Percentiles rank a stretch among this genome's conserved stretches.
Evolutionary conservation across 2,888 invertebrate genomes (phyloP).

Genomic region (Lepidonotus clava): DNA sequence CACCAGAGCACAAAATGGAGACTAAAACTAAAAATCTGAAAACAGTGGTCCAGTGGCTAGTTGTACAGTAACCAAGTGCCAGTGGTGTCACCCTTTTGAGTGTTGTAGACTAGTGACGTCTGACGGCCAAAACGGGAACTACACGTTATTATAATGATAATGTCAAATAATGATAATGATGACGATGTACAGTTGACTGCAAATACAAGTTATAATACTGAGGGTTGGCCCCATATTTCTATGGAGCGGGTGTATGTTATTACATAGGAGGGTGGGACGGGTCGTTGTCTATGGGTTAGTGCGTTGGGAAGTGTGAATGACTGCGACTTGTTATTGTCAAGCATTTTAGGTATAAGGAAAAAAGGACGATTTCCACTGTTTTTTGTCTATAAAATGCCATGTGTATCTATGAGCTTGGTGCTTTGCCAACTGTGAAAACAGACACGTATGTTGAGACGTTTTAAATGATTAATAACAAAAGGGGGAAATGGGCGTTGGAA

Average conservation of each 20-base stretch:
- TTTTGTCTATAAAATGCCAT: slow-evolving; percentile 43
- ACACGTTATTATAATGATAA: no score
- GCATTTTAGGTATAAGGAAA: slow-evolving; percentile 38
- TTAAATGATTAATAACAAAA: slow-evolving; percentile 3
- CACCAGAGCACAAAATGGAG: background rate
- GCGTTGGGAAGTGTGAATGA: background rate
- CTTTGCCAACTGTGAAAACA: slow-evolving; percentile 37
- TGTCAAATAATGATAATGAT: background rate
- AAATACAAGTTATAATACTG: background rate
- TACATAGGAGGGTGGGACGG: background rate
- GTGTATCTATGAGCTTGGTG: slow-evolving; percentile 43
- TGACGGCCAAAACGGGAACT: slow-evolving; percentile 14
- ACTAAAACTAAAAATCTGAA: no score
- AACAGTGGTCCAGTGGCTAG: background rate
- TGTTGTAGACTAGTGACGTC: background rate
- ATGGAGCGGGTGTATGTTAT: no score
- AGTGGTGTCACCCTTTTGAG: background rate
- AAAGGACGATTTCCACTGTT: background rate
- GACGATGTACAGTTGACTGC: background rate
- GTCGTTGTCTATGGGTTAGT: background rate
- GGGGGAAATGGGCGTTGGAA: background rate
- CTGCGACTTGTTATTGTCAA: slow-evolving; percentile 21
- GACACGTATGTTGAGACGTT: slow-evolving; percentile 27
- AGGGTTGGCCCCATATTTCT: no score
- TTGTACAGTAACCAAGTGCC: slow-evolving; percentile 30